Base-by-base conservation (phyloP, 1,140 invertebrate genomes). In the Phocides pigmalion region DNA sequence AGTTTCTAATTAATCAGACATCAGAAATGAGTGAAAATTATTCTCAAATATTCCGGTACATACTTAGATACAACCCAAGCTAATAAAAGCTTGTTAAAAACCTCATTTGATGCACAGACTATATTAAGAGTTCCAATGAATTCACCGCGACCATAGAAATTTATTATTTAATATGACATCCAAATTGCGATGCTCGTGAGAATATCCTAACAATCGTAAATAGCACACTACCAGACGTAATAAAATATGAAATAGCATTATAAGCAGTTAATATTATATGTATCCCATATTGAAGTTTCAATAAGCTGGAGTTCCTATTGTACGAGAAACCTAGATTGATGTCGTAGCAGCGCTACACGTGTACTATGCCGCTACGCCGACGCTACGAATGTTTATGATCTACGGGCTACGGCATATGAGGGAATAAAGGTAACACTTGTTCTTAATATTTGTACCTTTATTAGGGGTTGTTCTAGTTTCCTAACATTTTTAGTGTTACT, bases 361-460 rank as follows among this genome's bases (percentile, higher is more conserved):
- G 53, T 51, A 51, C 37, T 39, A 39, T 12, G 37, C 39, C 32
- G 22, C 49, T 51, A 51, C 49, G 49, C 19, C 49, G 22, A 16
- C 16, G 49, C 47, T 4, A 15, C 14, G 8, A 51, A 51, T 51
- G 49, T 51, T 51, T 51, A 51, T 37, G 49, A 51, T 32, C 47
- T 50, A 50, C 47, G 47, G 47, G 47, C 47, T 50, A 50, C 47
- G 47, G 25, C n/a, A n/a, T 50, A 50, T 49, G 14, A 49, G 6
- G 47, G 47, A 16, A 46, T 44, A 9, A 49, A 0, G 47, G 47
- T 50, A 50, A 50, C 47, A 50, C 25, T 50, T 50, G 47, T 32
- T 28, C 22, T 2, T 14, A 15, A 14, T 15, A 9, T 9, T 8
- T 35, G 32, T 50, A 50, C 47, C 47, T 50, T 50, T 17, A 50